Evolutionary conservation across 2,797 vertebrate genomes (phyloP).

Genomic region (Anabas testudineus): DNA sequence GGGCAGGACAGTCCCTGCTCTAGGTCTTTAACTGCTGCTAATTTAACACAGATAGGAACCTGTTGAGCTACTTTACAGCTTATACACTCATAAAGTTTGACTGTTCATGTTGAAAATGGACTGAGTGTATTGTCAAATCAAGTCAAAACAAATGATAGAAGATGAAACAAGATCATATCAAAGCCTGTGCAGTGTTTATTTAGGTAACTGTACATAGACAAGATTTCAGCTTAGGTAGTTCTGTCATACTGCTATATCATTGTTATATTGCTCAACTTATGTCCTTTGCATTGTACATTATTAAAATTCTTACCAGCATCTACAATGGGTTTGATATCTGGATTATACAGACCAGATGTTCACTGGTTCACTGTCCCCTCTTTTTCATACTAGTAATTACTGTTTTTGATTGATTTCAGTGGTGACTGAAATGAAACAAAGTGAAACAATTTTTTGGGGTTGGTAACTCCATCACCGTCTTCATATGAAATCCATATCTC

Average conservation of each 20-base stretch:
- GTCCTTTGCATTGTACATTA: background rate
- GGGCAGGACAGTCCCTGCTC: slow-evolving; percentile 44
- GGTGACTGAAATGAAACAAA: too few relatives aligned
- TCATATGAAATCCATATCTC: background rate
- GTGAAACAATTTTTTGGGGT: background rate
- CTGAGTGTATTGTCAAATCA: slow-evolving; percentile 2
- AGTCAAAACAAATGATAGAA: too few relatives aligned
- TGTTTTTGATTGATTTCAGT: slow-evolving; percentile 17
- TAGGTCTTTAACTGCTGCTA: slow-evolving; percentile 44
- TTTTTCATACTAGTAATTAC: background rate
- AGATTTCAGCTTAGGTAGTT: background rate
- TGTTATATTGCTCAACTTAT: background rate
- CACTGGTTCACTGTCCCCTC: too few relatives aligned
- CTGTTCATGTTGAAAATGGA: background rate
- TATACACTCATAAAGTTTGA: slow-evolving; percentile 6
- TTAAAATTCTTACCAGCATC: background rate
- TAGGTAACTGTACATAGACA: background rate
- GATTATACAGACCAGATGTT: too few relatives aligned
- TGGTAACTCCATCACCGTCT: background rate
- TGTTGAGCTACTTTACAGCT: slow-evolving; percentile 28
- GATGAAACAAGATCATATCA: background rate
- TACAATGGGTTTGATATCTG: too few relatives aligned
- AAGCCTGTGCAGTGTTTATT: background rate
- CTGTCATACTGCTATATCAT: background rate
- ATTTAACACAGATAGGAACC: slow-evolving; percentile 22